These are phyloP conservation scores for Dinothrombium tinctorium DNA, from an alignment of 1,140 invertebrate genomes.

Conservation along the genomic window DNA sequence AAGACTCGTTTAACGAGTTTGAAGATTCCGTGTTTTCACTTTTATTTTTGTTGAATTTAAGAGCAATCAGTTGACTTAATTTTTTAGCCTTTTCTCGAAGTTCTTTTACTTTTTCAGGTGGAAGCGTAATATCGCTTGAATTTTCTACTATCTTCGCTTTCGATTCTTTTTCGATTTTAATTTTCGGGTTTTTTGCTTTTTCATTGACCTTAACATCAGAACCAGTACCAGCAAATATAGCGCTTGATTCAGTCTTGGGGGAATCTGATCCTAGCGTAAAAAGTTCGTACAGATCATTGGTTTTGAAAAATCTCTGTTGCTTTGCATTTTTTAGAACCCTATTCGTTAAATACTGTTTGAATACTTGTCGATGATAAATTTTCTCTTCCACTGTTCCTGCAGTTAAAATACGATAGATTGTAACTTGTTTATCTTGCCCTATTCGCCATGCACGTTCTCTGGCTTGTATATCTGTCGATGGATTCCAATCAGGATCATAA, in stretches of 20 bases:
- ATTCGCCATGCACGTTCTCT: constrained; percentile 78
- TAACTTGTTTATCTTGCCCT: constrained; percentile 60
- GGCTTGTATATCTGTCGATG: constrained; percentile 48
- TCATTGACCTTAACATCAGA: constrained; percentile 26
- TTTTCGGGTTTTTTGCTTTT: constrained; percentile 13
- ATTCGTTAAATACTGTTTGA: constrained; percentile 82
- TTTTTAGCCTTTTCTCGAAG: constrained; percentile 12
- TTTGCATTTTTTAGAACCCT: constrained; percentile 75
- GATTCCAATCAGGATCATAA: constrained; percentile 95
- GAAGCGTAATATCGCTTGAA: neutral
- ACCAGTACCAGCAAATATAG: constrained; percentile 48
- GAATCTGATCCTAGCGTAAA: constrained; percentile 28
- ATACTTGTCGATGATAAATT: constrained; percentile 78
- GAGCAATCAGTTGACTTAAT: constrained; percentile 10
- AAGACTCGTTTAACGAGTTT: too few relatives aligned
- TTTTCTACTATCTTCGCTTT: constrained; percentile 2
- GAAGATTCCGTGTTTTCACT: too few relatives aligned
- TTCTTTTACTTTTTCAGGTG: constrained; percentile 6
- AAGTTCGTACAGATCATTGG: constrained; percentile 68
- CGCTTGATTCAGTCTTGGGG: constrained; percentile 42
- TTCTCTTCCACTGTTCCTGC: constrained; percentile 84
- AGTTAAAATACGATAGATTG: constrained; percentile 53
- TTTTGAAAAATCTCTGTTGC: constrained; percentile 73
- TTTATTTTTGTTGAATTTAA: constrained; percentile 6
- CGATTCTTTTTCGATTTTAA: too few relatives aligned